phyloP scores from a whole-genome alignment of 2,113 vertebrate genomes.

The Triplophysa rosa region DNA sequence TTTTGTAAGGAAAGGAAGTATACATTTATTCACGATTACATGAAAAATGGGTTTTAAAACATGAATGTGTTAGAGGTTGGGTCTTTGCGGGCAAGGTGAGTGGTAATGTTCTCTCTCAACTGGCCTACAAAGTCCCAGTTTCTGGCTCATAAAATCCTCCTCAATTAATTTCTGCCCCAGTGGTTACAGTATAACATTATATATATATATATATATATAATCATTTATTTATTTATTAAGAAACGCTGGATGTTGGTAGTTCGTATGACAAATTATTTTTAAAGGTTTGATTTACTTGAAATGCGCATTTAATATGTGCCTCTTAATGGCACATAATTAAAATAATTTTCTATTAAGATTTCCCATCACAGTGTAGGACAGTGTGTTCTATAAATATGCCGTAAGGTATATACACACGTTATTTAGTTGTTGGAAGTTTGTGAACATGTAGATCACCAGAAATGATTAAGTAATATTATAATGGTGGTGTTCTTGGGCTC shows the following conservation, averaged over 20 bases:
- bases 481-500: neutral
- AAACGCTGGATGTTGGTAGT: neutral
- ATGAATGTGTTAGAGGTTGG: slow-evolving; percentile 75
- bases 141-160: slow-evolving; percentile 71
- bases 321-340: neutral
- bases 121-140: slow-evolving; percentile 93
- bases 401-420: neutral
- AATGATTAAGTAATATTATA: neutral
- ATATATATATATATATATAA: neutral
- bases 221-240: neutral
- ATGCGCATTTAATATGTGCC: neutral
- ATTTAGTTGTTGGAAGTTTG: neutral
- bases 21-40: neutral
- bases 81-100: slow-evolving; percentile 91
- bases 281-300: neutral
- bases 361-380: neutral
- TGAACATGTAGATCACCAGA: neutral
- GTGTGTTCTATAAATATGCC: neutral
- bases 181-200: neutral
- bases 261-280: neutral
- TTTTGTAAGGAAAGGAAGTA: neutral
- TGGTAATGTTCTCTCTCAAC: slow-evolving; percentile 73
- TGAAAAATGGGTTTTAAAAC: neutral
- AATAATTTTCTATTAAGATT: neutral
- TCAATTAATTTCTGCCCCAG: neutral